A percentile compares a stretch with the other conserved stretches of the same genome.
Conservation (phyloP, 2,888 invertebrate genomes). For the Lymantria dispar region DNA sequence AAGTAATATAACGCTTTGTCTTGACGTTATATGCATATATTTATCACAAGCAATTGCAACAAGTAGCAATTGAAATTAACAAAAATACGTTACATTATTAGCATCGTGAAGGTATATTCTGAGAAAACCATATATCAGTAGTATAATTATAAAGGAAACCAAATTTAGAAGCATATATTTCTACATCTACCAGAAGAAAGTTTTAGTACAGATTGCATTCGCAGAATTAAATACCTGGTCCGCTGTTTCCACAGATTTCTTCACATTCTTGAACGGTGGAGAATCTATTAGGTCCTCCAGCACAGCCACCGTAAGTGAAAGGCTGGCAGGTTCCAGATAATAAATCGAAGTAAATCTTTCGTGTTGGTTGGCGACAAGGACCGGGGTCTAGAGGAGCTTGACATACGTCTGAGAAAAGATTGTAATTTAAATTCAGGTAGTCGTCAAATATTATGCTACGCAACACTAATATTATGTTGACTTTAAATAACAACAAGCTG, state of each 20-base stretch:
- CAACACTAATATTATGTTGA: too few relatives aligned
- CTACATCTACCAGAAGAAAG: not conserved
- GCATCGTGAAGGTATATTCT: too few relatives aligned
- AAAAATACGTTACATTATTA: too few relatives aligned
- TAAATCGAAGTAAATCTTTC: conserved; percentile 88
- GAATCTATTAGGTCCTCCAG: conserved; percentile 93
- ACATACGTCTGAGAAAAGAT: conserved; percentile 85
- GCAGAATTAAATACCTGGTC: conserved; percentile 49
- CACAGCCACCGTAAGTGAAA: conserved; percentile 92
- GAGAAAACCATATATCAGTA: too few relatives aligned
- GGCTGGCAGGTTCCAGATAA: conserved; percentile 83
- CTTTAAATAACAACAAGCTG: too few relatives aligned
- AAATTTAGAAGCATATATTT: conserved; percentile 5
- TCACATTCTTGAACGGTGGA: conserved; percentile 88
- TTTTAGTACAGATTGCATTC: not conserved
- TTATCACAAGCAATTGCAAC: too few relatives aligned
- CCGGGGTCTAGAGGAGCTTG: conserved; percentile 85
- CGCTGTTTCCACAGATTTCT: conserved; percentile 80
- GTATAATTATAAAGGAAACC: not conserved
- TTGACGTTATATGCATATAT: too few relatives aligned
- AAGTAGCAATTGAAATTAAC: too few relatives aligned
- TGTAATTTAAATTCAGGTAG: too few relatives aligned
- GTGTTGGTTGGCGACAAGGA: conserved; percentile 85
- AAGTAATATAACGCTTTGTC: too few relatives aligned
- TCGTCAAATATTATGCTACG: too few relatives aligned